These are phyloP conservation scores for Esox lucius DNA, from an alignment of 2,797 vertebrate species.

Conservation along the genomic window DNA sequence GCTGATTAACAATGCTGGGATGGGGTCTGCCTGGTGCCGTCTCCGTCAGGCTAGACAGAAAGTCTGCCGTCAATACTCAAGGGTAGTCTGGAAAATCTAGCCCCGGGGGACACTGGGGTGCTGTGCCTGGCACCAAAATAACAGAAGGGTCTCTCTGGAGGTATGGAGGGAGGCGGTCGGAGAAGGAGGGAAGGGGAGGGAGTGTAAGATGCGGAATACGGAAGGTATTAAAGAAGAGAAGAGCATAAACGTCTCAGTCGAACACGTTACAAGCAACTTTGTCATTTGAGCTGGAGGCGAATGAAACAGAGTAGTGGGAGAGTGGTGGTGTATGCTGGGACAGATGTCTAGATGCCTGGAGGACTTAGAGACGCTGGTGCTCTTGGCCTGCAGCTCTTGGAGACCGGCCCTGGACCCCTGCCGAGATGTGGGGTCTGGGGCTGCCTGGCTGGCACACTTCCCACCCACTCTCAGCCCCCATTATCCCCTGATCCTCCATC, in stretches of 20 bases:
- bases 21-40: slow-evolving; percentile 47
- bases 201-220: background rate
- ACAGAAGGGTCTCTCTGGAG: slow-evolving; percentile 51
- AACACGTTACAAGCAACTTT: slow-evolving; percentile 31
- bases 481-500: background rate
- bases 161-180: slow-evolving; percentile 29
- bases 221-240: background rate
- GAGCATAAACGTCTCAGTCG: slow-evolving; percentile 1
- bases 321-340: slow-evolving; percentile 17
- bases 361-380: slow-evolving; percentile 21
- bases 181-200: background rate
- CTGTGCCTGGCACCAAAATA: slow-evolving; percentile 61
- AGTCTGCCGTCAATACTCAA: slow-evolving; percentile 64
- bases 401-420: slow-evolving; percentile 23
- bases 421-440: slow-evolving; percentile 36
- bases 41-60: slow-evolving; percentile 55
- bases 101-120: slow-evolving; percentile 58
- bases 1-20: slow-evolving; percentile 16
- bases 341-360: slow-evolving; percentile 16
- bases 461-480: slow-evolving; percentile 15
- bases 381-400: slow-evolving; percentile 30
- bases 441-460: slow-evolving; percentile 19
- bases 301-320: background rate
- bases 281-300: slow-evolving; percentile 7
- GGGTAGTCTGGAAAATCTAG: slow-evolving; percentile 66